These are phyloP conservation scores for Otus sunia DNA, from an alignment of 2,113 vertebrate species.

Conservation along the genomic window DNA sequence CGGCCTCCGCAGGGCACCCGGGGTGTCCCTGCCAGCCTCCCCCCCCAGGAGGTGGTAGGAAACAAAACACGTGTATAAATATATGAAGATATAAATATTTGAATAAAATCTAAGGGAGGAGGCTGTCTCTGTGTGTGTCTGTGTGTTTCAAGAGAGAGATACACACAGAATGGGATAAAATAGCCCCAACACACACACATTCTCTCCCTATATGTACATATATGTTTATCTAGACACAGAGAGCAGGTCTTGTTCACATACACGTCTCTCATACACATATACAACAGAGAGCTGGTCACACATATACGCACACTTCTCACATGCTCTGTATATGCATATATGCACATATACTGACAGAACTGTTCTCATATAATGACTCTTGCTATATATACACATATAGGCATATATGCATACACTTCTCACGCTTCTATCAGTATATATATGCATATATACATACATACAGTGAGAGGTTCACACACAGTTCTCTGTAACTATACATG, in stretches of 20 bases:
- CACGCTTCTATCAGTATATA: no score
- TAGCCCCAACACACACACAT: not conserved
- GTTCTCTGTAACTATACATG: not conserved
- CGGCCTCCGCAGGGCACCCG: no score
- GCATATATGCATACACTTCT: no score
- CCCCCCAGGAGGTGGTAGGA: fast-evolving
- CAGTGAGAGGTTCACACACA: not conserved
- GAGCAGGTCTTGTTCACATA: not conserved
- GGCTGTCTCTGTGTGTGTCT: not conserved
- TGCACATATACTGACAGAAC: no score
- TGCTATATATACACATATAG: not conserved
- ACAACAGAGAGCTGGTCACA: not conserved
- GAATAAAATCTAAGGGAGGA: not conserved
- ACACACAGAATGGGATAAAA: not conserved
- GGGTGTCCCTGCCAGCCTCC: not conserved
- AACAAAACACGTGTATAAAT: not conserved
- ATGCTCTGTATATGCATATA: not conserved
- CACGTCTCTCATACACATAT: not conserved
- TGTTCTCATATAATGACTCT: not conserved
- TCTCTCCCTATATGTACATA: not conserved
- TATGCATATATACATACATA: not conserved
- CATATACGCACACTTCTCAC: no score
- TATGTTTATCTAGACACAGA: not conserved
- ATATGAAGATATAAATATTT: not conserved
- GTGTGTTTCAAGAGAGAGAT: not conserved